Evolutionary conservation across 2,888 invertebrate genomes (phyloP).

Genomic region (Taenaris catops): DNA sequence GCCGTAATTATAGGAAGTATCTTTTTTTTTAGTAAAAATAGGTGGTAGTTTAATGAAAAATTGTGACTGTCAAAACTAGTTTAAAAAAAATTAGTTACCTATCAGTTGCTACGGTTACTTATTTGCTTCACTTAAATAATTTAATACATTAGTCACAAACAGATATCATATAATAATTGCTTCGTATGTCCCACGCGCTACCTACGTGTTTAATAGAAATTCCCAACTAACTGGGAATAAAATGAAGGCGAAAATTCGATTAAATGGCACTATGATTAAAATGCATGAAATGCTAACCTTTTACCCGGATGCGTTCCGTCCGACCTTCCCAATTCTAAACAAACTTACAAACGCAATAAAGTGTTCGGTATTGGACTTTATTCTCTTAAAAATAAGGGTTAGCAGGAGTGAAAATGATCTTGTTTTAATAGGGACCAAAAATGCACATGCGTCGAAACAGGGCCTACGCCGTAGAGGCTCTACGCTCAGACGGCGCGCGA

Average conservation of each 20-base stretch:
- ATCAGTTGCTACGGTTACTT: too few relatives aligned
- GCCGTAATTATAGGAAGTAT: too few relatives aligned
- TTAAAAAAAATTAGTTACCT: too few relatives aligned
- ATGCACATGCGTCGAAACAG: constrained; percentile 67
- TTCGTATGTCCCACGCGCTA: constrained; percentile 3
- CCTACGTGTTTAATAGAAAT: too few relatives aligned
- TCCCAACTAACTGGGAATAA: constrained; percentile 11
- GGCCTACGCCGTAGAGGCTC: constrained; percentile 48
- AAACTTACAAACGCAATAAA: constrained; percentile 5
- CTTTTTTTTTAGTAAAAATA: too few relatives aligned
- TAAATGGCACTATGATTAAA: constrained; percentile 36
- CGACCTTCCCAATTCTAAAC: constrained; percentile 42
- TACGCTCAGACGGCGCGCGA: constrained; percentile 64
- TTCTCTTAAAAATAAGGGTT: constrained; percentile 25
- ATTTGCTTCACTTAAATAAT: too few relatives aligned
- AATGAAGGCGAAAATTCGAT: constrained; percentile 24
- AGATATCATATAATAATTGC: constrained; percentile 1
- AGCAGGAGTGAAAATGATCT: constrained; percentile 25
- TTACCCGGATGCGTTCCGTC: constrained; percentile 48
- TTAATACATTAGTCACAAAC: constrained; percentile 3
- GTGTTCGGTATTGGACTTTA: constrained; percentile 29
- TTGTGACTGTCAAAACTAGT: too few relatives aligned
- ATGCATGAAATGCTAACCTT: constrained; percentile 54
- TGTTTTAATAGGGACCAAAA: constrained; percentile 31
- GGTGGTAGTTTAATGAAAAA: too few relatives aligned